A percentile compares a stretch with the other conserved stretches of the same genome.
Evolutionary conservation across 2,797 vertebrate genomes (phyloP).

Genomic region (Gymnoscopelus microlampas): DNA sequence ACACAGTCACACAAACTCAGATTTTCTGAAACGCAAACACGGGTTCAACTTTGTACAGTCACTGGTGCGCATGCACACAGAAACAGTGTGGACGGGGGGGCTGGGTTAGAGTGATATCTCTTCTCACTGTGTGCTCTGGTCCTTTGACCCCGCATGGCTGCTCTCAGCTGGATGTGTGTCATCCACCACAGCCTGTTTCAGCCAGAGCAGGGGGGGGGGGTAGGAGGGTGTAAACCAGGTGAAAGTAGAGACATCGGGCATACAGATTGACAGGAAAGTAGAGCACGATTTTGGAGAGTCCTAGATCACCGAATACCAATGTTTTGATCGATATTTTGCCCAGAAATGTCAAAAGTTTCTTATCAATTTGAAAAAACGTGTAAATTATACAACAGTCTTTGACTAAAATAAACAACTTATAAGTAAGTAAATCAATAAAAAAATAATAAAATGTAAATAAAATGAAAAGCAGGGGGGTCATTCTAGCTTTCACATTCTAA

Average conservation of each 20-base stretch:
- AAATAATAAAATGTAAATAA: too few species aligned
- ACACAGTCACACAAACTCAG: neutral
- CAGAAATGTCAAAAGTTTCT: too few species aligned
- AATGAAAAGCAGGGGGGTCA: too few species aligned
- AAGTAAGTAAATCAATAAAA: too few species aligned
- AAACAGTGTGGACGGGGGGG: conserved; percentile 1
- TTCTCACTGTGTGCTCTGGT: conserved; percentile 57
- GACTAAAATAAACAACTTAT: too few species aligned
- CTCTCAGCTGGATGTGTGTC: conserved; percentile 79
- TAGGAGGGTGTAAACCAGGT: conserved; percentile 50
- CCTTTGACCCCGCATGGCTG: conserved; percentile 76
- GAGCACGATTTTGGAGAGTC: neutral
- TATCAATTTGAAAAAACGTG: too few species aligned
- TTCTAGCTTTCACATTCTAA: too few species aligned
- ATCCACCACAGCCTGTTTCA: conserved; percentile 74
- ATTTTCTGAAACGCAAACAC: conserved; percentile 44
- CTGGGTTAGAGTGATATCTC: conserved; percentile 49
- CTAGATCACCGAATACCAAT: too few species aligned
- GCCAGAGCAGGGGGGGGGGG: conserved; percentile 43
- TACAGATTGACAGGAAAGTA: neutral
- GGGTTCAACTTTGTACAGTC: conserved; percentile 13
- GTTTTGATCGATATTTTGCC: too few species aligned
- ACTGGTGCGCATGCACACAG: conserved; percentile 16
- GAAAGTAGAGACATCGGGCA: conserved; percentile 39
- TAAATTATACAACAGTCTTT: too few species aligned